phyloP scores from a whole-genome alignment of 1,140 invertebrate genomes.

The Halictus rubicundus region DNA sequence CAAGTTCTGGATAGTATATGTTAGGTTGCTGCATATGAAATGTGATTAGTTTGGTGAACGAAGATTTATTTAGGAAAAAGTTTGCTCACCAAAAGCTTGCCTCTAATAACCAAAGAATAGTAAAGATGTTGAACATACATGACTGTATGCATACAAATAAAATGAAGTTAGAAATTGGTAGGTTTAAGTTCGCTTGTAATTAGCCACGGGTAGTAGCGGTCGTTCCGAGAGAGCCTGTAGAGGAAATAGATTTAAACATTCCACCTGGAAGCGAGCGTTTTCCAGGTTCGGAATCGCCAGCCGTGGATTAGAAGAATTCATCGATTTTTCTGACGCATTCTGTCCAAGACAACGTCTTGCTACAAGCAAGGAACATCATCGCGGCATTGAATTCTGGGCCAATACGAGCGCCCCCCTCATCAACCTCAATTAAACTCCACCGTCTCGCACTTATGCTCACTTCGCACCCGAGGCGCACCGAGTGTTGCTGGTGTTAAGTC shows the following conservation, averaged over 20 bases:
- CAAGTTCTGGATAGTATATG: no score
- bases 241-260: not conserved
- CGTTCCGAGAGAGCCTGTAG: not conserved
- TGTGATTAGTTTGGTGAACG: no score
- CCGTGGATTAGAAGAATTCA: slow-evolving; percentile 34
- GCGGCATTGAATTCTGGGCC: slow-evolving; percentile 80
- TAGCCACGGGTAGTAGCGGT: not conserved
- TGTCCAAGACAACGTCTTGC: slow-evolving; percentile 68
- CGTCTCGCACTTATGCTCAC: slow-evolving; percentile 77
- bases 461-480: slow-evolving; percentile 76
- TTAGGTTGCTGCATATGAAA: no score
- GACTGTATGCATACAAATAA: no score
- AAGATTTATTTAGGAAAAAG: no score
- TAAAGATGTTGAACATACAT: no score
- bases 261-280: not conserved
- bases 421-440: slow-evolving; percentile 81
- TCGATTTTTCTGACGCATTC: slow-evolving; percentile 64
- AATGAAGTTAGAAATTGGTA: no score
- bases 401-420: slow-evolving; percentile 80
- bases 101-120: no score
- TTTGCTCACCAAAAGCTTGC: no score
- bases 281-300: not conserved
- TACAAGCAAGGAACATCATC: slow-evolving; percentile 75
- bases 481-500: slow-evolving; percentile 71
- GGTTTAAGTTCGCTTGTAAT: not conserved